Conservation (phyloP, 2,113 vertebrate genomes). For the Sclerurus mexicanus region DNA sequence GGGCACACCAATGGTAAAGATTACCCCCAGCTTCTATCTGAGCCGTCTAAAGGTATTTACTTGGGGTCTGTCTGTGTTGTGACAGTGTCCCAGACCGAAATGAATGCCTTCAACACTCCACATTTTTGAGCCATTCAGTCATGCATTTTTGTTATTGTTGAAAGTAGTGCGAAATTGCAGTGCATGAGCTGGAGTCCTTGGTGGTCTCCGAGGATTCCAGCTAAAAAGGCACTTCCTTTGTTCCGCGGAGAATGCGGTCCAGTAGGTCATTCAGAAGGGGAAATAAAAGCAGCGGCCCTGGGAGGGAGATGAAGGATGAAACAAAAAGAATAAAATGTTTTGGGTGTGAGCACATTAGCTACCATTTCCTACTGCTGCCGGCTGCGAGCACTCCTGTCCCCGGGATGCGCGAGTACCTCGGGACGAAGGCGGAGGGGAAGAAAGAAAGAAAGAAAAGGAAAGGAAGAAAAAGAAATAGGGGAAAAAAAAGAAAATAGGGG, state of each 20-base stretch:
- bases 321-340: slow-evolving; percentile 80
- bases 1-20: slow-evolving; percentile 66
- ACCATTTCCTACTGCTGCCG: slow-evolving; percentile 73
- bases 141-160: slow-evolving; percentile 89
- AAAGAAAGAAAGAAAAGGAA: neutral
- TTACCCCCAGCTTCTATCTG: slow-evolving; percentile 56
- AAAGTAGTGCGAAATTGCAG: slow-evolving; percentile 80
- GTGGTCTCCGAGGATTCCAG: slow-evolving; percentile 91
- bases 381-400: slow-evolving; percentile 59
- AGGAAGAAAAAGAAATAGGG: too few relatives aligned
- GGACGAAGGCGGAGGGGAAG: neutral
- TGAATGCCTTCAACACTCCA: slow-evolving; percentile 80
- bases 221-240: slow-evolving; percentile 89
- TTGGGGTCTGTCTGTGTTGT: slow-evolving; percentile 80
- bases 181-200: slow-evolving; percentile 84
- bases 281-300: slow-evolving; percentile 82
- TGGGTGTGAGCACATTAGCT: slow-evolving; percentile 75
- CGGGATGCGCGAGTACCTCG: neutral
- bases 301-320: slow-evolving; percentile 76
- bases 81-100: slow-evolving; percentile 77
- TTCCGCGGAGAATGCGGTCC: slow-evolving; percentile 88
- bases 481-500: too few relatives aligned
- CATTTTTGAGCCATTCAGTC: slow-evolving; percentile 85
- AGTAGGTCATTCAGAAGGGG: slow-evolving; percentile 84
- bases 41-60: slow-evolving; percentile 75